Percentiles rank a stretch among this genome's conserved stretches.
phyloP scores from a whole-genome alignment of 1,140 invertebrate genomes.

The Dysdera silvatica region DNA sequence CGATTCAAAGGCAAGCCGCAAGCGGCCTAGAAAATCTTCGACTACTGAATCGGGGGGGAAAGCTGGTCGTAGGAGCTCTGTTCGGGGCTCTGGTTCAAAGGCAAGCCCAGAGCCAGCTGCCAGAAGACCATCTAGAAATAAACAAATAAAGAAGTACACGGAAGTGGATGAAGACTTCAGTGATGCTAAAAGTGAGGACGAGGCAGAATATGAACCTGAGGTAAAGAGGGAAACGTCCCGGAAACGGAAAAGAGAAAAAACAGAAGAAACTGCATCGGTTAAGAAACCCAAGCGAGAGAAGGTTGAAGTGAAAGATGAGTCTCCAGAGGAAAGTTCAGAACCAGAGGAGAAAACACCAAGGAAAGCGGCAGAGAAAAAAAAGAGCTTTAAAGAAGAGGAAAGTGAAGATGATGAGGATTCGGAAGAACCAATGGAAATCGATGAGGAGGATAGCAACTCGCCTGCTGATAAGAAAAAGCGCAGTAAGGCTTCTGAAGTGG shows the following conservation, averaged over 20 bases:
- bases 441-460: background rate
- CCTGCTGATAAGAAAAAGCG: background rate
- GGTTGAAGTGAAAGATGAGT: too few relatives aligned
- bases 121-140: conserved; percentile 17
- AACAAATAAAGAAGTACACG: conserved; percentile 17
- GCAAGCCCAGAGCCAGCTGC: conserved; percentile 4
- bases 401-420: background rate
- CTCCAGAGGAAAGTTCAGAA: background rate
- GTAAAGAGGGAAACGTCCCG: background rate
- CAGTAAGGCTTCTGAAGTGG: background rate
- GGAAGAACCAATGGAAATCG: conserved; percentile 22
- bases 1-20: background rate
- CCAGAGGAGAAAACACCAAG: background rate
- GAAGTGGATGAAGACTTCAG: conserved; percentile 18
- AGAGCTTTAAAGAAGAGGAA: background rate
- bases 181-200: conserved; percentile 12
- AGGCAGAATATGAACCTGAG: background rate
- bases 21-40: background rate
- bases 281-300: too few relatives aligned
- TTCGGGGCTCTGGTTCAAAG: background rate
- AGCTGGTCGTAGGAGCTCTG: conserved; percentile 7
- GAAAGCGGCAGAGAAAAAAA: background rate
- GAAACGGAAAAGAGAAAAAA: conserved; percentile 5
- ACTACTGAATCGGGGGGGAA: conserved; percentile 3
- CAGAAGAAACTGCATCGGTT: conserved; percentile 13